Evolutionary conservation across 2,797 vertebrate species (phyloP), one percentile per base, ranked within the genome.

Genomic region (Sitta carolinensis): DNA sequence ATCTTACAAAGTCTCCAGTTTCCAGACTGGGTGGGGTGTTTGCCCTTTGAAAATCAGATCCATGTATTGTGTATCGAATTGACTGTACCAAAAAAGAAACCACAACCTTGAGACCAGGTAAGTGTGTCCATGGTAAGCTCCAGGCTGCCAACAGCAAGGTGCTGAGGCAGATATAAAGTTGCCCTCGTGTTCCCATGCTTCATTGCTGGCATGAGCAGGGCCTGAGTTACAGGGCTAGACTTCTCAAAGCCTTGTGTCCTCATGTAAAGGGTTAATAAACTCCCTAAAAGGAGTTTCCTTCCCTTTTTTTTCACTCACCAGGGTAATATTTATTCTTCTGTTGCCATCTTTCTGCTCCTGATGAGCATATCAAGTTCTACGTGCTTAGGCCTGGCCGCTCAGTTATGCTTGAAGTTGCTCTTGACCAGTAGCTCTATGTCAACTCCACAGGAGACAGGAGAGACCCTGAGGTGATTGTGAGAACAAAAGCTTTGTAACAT

Each of bases 11-110:
- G 95, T 57, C 86, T 90, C 58, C 52, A 16, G 80, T 79, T 92
- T 94, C 89, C 90, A 96, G 94, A 95, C 92, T 67, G 93, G 90
- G 94, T 87, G 94, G 67, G 40, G 93, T 93, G 34, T 36, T 70
- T 27, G 50, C 20, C 42, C 72, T 90, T 95, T 95, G 93, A 92
- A 95, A 94, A 93, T 74, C 78, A 85, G 68, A 67, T 90, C 43
- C 38, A 36, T 67, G 51, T 74, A 74, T 64, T 89, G 69, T 90
- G 26, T 81, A 79, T 90, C 2, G 7, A 84, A 51, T 84, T 88
- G 88, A 66, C 89, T 89, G 87, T 50, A 40, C 70, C 63, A 73
- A 58, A 90, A 83, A 73, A n/a, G 47, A 90, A 90, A 47, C 64
- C 2, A 5, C 87, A 92, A 34, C 67, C 75, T 72, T 67, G 78